Percentiles rank a stretch among this genome's conserved stretches.
Conservation (phyloP, 2,113 vertebrate genomes). For the Thermophis baileyi region DNA sequence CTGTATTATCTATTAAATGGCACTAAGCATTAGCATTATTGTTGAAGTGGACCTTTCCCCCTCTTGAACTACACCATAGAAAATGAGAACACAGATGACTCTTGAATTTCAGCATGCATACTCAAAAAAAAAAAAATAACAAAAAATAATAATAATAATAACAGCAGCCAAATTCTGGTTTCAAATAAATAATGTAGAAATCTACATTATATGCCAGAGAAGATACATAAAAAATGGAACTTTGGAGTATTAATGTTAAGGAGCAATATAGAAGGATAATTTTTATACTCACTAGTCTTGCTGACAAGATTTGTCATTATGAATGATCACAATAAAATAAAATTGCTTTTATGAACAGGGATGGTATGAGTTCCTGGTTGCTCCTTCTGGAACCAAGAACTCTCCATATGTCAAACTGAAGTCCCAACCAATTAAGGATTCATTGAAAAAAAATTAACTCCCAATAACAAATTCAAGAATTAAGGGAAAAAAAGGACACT, state of each 20-base stretch:
- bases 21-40: background rate
- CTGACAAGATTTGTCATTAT: conserved; percentile 25
- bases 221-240: conserved; percentile 53
- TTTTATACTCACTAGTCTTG: conserved; percentile 47
- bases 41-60: background rate
- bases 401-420: conserved; percentile 8
- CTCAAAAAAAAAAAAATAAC: conserved; percentile 1
- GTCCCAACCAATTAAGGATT: background rate
- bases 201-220: conserved; percentile 35
- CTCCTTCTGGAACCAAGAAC: conserved; percentile 29
- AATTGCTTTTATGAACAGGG: conserved; percentile 17
- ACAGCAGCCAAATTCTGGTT: conserved; percentile 55
- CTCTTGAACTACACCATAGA: conserved; percentile 1
- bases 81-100: conserved; percentile 39
- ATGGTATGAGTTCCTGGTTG: conserved; percentile 44
- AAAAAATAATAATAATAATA: conserved; percentile 49
- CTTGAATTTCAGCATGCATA: conserved; percentile 49
- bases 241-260: conserved; percentile 44
- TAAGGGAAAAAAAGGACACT: background rate
- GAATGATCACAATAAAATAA: conserved; percentile 51
- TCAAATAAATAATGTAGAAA: conserved; percentile 66
- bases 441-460: conserved; percentile 7
- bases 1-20: background rate
- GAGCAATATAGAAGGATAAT: conserved; percentile 41
- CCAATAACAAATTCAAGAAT: background rate